Base-by-base conservation (phyloP, 23 tunicate species). In the Clavelina lepadiformis region DNA sequence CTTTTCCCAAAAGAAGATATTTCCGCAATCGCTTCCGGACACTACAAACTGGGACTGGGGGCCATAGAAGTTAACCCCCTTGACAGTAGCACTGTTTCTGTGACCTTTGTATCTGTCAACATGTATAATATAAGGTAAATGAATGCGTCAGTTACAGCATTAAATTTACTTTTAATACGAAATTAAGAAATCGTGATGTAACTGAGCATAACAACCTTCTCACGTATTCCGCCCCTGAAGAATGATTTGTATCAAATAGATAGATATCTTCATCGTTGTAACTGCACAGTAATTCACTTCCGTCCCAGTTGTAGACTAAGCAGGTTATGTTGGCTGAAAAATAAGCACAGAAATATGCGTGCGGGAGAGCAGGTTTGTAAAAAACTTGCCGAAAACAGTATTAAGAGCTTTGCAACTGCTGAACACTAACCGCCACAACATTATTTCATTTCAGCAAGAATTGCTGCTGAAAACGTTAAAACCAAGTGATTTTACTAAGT, bases 21-120 rank as follows among this genome's bases (percentile, higher is more conserved):
- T 70, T 71, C 98, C 98, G 45, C 98, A 89, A 47, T 89, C 98
- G 51, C 89, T 80, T 31, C 98, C 98, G 20, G 98, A 89, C 13
- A 89, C 78, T 50, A 89, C 75, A 56, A 61, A 89, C 47, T 89
- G 84, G 1, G 89, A 89, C 18, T 41, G 46, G 1, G 89, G 82
- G 0, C 98, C 98, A 46, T 82, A 89, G 56, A 89, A 89, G 60
- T 89, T 89, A 23, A 89, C 98, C 21, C 98, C 98, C 64, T 89
- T 89, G 3, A 89, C 82, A 2, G 98, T 89, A 3, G 82, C 88
- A 46, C 64, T 69, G 73, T 89, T 89, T 41, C 89, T 73, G 41
- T 89, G 98, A 0, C 98, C 98, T 55, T 82, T 81, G 36, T 73
- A 89, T 52, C 84, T 89, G 61, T 1, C 56, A 2, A 5, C 59